Evolutionary conservation across 1,140 invertebrate genomes (phyloP).

Genomic region (Trachymyrmex cornetzi): DNA sequence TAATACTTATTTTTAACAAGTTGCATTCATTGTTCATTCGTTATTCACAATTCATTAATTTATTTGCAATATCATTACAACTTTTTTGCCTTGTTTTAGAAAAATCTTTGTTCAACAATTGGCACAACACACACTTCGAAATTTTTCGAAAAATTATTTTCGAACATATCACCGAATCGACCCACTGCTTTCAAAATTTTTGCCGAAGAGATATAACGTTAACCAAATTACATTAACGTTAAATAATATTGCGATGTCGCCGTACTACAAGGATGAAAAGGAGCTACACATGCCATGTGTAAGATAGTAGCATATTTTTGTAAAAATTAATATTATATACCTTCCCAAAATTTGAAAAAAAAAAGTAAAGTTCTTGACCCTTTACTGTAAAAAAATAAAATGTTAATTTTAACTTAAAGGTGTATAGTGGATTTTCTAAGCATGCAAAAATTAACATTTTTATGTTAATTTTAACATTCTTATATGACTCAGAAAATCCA

Average conservation of each 20-base stretch:
- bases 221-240: not conserved
- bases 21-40: not conserved
- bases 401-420: too few relatives aligned
- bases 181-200: not conserved
- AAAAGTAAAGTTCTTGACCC: not conserved
- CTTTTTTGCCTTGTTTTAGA: not conserved
- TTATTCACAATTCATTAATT: not conserved
- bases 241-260: not conserved
- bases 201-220: not conserved
- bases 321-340: not conserved
- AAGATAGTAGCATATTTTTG: not conserved
- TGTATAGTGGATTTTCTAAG: too few relatives aligned
- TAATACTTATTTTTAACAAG: not conserved
- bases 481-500: too few relatives aligned
- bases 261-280: not conserved
- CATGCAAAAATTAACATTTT: too few relatives aligned
- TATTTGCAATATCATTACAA: not conserved
- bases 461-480: too few relatives aligned
- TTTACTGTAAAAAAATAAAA: not conserved
- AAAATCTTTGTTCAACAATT: not conserved
- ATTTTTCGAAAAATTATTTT: not conserved
- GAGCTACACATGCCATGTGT: not conserved
- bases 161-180: not conserved
- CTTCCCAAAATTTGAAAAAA: not conserved
- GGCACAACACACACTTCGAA: not conserved